phyloP scores from a whole-genome alignment of 2,888 invertebrate genomes.

The Ochropleura leucogaster region DNA sequence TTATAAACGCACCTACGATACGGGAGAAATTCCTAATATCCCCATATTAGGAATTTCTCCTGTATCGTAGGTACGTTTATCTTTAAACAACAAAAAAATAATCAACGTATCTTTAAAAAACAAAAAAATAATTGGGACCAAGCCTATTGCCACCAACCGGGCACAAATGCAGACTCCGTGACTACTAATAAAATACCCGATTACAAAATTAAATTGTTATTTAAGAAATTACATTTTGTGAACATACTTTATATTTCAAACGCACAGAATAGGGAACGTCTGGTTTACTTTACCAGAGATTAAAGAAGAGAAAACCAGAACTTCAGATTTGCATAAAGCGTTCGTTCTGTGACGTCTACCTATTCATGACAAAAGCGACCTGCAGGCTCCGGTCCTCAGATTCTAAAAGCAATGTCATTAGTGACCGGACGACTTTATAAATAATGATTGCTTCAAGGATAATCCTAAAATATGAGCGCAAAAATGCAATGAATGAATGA shows the following conservation, averaged over 20 bases:
- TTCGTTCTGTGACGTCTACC: conserved; percentile 33
- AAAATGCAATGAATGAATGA: no score
- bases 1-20: no score
- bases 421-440: conserved; percentile 46
- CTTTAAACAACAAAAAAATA: no score
- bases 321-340: conserved; percentile 42
- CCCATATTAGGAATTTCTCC: no score
- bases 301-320: conserved; percentile 18
- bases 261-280: conserved; percentile 7
- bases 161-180: no score
- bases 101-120: no score
- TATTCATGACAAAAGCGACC: conserved; percentile 38
- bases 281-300: conserved; percentile 12
- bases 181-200: no score
- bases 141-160: no score
- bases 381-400: conserved; percentile 16
- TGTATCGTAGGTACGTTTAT: no score
- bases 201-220: background rate
- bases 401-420: conserved; percentile 58
- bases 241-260: conserved; percentile 13
- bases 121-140: no score
- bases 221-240: background rate
- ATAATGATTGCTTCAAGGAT: conserved; percentile 60
- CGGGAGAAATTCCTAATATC: no score
- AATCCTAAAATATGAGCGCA: conserved; percentile 42